Evolutionary conservation across 2,113 vertebrate species (phyloP).

Genomic region (Engraulis encrasicolus): DNA sequence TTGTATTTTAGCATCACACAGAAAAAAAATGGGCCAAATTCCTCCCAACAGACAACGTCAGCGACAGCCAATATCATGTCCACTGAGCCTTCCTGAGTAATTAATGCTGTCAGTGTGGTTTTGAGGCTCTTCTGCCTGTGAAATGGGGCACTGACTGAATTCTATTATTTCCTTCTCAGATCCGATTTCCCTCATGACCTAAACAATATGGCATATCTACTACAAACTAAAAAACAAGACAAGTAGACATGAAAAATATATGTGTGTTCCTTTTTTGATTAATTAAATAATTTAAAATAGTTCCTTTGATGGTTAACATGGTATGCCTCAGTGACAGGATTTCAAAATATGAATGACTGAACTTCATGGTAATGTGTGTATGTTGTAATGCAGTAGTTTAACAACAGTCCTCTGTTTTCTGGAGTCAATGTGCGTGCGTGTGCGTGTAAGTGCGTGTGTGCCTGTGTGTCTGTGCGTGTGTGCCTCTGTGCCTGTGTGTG

Average conservation of each 20-base stretch:
- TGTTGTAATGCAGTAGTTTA: not conserved
- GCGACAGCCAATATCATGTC: constrained; percentile 8
- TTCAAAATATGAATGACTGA: no score
- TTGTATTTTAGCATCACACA: not conserved
- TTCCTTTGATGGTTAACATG: not conserved
- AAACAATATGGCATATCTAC: not conserved
- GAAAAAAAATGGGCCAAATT: constrained; percentile 4
- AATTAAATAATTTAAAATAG: not conserved
- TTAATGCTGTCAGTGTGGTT: not conserved
- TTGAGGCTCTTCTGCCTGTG: not conserved
- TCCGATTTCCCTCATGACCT: not conserved
- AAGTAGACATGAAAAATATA: no score
- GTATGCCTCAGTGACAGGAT: not conserved
- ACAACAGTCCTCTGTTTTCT: not conserved
- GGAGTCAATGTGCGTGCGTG: not conserved
- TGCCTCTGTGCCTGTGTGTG: no score
- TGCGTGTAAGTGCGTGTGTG: not conserved
- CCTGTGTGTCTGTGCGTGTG: no score
- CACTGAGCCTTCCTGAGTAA: constrained; percentile 4
- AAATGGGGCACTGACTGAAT: not conserved
- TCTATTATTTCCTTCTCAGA: not conserved
- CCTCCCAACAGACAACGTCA: not conserved
- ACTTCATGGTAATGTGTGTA: not conserved
- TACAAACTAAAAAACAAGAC: not conserved
- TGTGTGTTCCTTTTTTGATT: no score